Evolutionary conservation across 2,113 vertebrate species (phyloP).

Genomic region (Mungos mungo): DNA sequence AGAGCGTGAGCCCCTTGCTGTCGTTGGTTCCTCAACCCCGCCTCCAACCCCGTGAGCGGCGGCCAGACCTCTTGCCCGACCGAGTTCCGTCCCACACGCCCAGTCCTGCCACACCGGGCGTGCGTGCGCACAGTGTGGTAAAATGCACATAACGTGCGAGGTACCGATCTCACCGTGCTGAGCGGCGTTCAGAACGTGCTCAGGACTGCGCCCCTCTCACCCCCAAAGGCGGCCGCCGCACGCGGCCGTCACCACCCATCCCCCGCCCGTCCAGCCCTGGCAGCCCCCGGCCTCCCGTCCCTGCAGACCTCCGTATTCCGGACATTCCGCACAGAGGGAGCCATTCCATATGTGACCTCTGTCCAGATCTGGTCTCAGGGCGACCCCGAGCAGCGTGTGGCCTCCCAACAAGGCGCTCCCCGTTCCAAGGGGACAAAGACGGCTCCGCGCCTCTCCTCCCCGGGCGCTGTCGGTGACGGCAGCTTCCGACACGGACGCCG

Average conservation of each 20-base stretch:
- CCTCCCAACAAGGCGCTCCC: background rate
- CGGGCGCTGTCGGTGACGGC: background rate
- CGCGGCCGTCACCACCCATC: too few species aligned
- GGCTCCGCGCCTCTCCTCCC: background rate
- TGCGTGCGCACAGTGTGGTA: too few species aligned
- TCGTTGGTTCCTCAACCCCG: fast-evolving
- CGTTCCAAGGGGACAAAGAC: background rate
- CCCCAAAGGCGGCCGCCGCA: too few species aligned
- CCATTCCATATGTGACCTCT: background rate
- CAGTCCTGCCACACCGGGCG: too few species aligned
- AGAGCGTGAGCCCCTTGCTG: background rate
- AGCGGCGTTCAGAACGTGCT: too few species aligned
- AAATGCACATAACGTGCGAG: too few species aligned
- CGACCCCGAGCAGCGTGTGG: background rate
- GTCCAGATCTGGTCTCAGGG: background rate
- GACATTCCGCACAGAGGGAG: background rate
- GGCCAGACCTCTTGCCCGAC: background rate
- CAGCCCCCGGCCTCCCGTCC: background rate
- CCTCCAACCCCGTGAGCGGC: fast-evolving
- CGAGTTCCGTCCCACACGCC: background rate
- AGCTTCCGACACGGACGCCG: fast-evolving
- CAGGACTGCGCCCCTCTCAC: too few species aligned
- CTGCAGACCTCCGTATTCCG: fast-evolving
- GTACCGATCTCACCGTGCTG: too few species aligned
- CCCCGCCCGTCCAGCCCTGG: too few species aligned